A percentile compares a stretch with the other conserved stretches of the same genome.
phyloP scores from a whole-genome alignment of 2,113 vertebrate genomes.

The Benitochromis conjunctus region DNA sequence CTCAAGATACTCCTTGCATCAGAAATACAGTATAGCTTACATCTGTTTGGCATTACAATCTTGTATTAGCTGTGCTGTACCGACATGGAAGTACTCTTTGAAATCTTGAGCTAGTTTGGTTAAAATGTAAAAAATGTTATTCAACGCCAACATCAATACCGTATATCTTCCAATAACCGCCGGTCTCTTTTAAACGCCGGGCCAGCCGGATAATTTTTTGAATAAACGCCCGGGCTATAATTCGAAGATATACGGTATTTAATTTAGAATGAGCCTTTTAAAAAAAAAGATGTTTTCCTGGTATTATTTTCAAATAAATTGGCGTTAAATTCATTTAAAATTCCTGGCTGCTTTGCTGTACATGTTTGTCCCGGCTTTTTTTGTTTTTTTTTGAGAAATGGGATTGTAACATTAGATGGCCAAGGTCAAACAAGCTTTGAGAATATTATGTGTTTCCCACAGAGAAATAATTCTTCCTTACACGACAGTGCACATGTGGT shows the following conservation, averaged over 20 bases:
- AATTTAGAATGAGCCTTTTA: not conserved
- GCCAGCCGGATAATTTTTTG: too few relatives aligned
- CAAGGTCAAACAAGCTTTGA: not conserved
- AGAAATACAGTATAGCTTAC: not conserved
- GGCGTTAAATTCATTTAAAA: not conserved
- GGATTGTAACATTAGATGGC: not conserved
- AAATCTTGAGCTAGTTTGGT: not conserved
- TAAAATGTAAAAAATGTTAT: not conserved
- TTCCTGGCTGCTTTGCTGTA: not conserved
- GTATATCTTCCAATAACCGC: too few relatives aligned
- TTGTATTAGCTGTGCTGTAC: not conserved
- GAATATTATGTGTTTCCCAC: not conserved
- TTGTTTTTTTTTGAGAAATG: not conserved
- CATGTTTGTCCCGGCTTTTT: not conserved
- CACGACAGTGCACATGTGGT: not conserved
- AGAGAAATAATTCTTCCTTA: not conserved
- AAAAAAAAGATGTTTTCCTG: not conserved
- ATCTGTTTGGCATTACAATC: not conserved
- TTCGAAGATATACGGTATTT: too few relatives aligned
- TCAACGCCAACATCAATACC: not conserved
- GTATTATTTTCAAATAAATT: not conserved
- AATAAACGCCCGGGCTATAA: too few relatives aligned
- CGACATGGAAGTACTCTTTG: not conserved
- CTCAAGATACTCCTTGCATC: not conserved
- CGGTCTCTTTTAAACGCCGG: too few relatives aligned